phyloP scores from a whole-genome alignment of 2,113 vertebrate genomes.

The Labeo rohita region DNA sequence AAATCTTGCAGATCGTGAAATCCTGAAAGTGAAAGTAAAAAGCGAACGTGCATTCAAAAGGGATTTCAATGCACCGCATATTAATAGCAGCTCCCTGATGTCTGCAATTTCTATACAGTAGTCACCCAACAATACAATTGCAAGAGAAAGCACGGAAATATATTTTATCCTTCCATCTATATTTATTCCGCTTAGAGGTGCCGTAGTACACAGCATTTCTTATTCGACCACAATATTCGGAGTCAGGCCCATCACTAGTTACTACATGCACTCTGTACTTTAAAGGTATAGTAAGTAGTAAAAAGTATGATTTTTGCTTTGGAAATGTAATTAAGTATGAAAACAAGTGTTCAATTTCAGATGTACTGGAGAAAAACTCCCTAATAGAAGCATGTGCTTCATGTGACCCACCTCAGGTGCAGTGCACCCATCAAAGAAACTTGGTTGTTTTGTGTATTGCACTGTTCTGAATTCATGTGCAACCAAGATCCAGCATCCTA shows the following conservation, averaged over 20 bases:
- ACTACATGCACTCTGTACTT: neutral
- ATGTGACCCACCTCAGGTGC: neutral
- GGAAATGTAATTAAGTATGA: neutral
- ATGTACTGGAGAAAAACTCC: neutral
- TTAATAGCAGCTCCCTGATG: no score
- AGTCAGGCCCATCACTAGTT: neutral
- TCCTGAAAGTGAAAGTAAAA: no score
- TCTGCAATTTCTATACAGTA: no score
- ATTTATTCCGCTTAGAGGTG: no score
- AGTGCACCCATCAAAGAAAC: neutral
- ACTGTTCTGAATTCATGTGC: neutral
- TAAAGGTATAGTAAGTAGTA: neutral
- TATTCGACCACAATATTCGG: no score
- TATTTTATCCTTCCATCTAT: no score
- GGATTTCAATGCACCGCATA: no score
- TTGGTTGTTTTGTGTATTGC: neutral
- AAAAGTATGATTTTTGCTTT: neutral
- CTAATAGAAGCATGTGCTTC: neutral
- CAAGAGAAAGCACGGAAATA: no score
- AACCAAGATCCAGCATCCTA: neutral
- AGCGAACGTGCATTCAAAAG: no score
- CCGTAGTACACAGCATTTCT: no score
- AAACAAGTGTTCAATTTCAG: neutral
- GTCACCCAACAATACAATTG: no score
- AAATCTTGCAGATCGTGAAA: no score